Evolutionary conservation across 2,797 vertebrate genomes (phyloP), one percentile per base, ranked within the genome.

Genomic region (Lophius americanus): DNA sequence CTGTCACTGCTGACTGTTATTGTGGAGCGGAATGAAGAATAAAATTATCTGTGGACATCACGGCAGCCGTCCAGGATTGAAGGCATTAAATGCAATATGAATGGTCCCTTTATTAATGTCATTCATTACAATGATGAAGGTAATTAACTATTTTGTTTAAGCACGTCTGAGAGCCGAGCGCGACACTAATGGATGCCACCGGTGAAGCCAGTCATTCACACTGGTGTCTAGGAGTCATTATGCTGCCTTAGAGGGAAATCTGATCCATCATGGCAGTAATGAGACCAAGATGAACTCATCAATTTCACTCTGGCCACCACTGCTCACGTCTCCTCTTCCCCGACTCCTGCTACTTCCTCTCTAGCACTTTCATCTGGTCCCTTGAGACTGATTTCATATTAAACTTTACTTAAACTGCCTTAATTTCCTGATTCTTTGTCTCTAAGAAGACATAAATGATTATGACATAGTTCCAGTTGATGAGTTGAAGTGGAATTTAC

Each of bases 191-290:
- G 88, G 91, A 88, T 79, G 77, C 89, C 86, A 87, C 84, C 85
- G 78, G 84, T 88, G 86, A 91, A 89, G 82, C 79, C 85, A 81
- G 89, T 86, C 87, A 82, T 89, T 92, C 91, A 89, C 84, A 91
- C 91, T 90, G 90, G 88, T 91, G 91, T 92, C 89, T 88, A 85
- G 82, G 89, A 93, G 87, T 92, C 92, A 94, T 94, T 94, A 94
- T 88, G 88, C 84, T 59, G 90, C 89, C 87, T 93, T 92, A 92
- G 91, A 91, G 90, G 89, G 89, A 92, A 92, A 90, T 94, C 90
- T 92, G 93, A 93, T 94, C 91, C 90, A 93, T 94, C 92, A 92
- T 86, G 81, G 81, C 85, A 92, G 88, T 93, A 93, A 94, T 91
- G 90, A 92, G 90, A 88, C 62, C 54, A 85, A 89, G 91, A 94